A percentile compares a stretch with the other conserved stretches of the same genome.
Evolutionary conservation across 2,797 vertebrate genomes (phyloP).

Genomic region (Etheostoma nigrum): DNA sequence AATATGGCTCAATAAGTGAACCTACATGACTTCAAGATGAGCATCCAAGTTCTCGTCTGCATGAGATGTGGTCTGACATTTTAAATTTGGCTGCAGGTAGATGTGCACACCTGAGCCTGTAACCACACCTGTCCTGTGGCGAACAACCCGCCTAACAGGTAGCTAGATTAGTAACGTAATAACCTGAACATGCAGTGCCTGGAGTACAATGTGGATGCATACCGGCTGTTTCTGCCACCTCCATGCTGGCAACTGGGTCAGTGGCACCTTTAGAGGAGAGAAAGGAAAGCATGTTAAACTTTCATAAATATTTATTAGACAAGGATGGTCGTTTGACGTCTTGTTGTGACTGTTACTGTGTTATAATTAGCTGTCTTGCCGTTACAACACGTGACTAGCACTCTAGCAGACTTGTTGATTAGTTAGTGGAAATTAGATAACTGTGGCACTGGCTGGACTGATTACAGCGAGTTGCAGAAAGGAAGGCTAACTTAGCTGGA

Average conservation of each 20-base stretch:
- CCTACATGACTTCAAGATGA: background rate
- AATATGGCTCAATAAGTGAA: constrained; percentile 52
- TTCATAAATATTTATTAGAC: constrained; percentile 45
- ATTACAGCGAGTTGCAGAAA: constrained; percentile 36
- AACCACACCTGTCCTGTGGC: constrained; percentile 27
- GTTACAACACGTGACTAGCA: background rate
- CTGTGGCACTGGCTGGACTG: constrained; percentile 10
- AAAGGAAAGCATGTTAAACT: constrained; percentile 61
- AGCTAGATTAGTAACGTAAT: background rate
- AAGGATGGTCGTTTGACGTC: background rate
- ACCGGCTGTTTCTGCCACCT: constrained; percentile 94
- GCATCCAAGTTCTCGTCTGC: background rate
- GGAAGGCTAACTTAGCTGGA: constrained; percentile 72
- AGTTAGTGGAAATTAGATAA: constrained; percentile 34
- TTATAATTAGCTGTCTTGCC: background rate
- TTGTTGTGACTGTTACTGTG: background rate
- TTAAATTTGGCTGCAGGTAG: background rate
- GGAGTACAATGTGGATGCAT: constrained; percentile 59
- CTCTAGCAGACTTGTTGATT: constrained; percentile 65
- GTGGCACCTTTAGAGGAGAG: constrained; percentile 85
- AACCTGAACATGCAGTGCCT: constrained; percentile 6
- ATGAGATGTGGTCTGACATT: background rate
- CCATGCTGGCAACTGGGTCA: constrained; percentile 92
- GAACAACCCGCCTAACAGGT: background rate
- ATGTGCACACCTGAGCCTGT: constrained; percentile 3